A percentile compares a stretch with the other conserved stretches of the same genome.
phyloP scores from a whole-genome alignment of 1,140 invertebrate species.

The Drusus annulatus region DNA sequence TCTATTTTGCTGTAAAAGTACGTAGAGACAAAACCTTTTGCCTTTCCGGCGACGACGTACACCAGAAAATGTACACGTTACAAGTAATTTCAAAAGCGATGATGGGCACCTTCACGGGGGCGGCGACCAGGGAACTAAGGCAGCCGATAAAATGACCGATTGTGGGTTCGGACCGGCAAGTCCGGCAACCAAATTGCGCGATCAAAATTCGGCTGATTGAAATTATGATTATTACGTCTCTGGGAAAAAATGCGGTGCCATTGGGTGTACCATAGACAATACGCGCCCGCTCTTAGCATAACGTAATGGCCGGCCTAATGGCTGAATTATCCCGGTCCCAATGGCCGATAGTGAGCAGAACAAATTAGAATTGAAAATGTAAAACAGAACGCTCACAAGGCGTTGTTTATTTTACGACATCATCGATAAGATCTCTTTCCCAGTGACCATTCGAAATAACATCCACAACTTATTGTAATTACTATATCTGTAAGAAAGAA shows the following conservation, averaged over 20 bases:
- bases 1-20: no score
- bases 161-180: background rate
- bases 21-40: no score
- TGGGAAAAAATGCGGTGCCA: constrained; percentile 18
- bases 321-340: constrained; percentile 2
- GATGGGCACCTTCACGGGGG: no score
- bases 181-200: constrained; percentile 26
- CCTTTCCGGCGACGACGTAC: no score
- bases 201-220: constrained; percentile 22
- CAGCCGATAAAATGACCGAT: background rate
- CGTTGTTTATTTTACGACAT: constrained; percentile 16
- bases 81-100: no score
- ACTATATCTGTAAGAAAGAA: no score
- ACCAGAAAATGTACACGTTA: no score
- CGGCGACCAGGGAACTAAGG: background rate
- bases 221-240: constrained; percentile 18
- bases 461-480: no score
- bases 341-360: background rate
- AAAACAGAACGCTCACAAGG: background rate
- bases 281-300: background rate
- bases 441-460: background rate
- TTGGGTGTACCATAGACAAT: background rate
- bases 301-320: background rate
- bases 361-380: background rate
- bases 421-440: background rate